Conservation (phyloP, 2,113 vertebrate genomes). For the Cyanoliseus patagonus region DNA sequence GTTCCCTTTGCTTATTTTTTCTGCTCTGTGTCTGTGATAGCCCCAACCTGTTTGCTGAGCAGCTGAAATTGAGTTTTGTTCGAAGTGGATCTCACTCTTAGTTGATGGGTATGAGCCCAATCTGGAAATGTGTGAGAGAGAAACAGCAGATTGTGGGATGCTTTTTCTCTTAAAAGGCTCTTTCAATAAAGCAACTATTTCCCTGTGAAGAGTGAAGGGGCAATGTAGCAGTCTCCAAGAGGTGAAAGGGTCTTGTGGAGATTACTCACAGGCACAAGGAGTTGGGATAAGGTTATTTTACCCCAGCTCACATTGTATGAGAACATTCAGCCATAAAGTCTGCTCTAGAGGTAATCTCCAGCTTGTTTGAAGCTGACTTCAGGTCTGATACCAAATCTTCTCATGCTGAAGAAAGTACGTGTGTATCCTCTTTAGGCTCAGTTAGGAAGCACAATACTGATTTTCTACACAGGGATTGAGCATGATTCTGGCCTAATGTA, state of each 20-base stretch:
- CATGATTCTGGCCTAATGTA: not conserved
- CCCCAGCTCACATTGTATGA: not conserved
- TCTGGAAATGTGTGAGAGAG: not conserved
- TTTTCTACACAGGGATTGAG: not conserved
- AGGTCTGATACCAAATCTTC: not conserved
- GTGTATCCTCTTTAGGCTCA: not conserved
- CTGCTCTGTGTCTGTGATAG: not conserved
- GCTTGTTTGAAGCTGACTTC: not conserved
- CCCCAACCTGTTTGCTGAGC: not conserved
- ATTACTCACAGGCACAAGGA: not conserved
- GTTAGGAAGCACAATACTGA: not conserved
- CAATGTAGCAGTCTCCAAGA: not conserved
- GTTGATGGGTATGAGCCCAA: not conserved
- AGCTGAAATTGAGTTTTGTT: not conserved
- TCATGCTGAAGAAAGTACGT: not conserved
- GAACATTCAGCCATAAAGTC: not conserved
- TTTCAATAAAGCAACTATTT: not conserved
- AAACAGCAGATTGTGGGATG: not conserved
- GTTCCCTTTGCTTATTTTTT: conserved; percentile 45
- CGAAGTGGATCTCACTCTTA: not conserved
- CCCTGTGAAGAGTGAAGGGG: not conserved
- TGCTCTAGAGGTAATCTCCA: not conserved
- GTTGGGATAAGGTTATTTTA: not conserved
- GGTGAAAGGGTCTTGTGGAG: not conserved
- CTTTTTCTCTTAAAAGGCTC: not conserved